These are phyloP conservation scores for Cotesia congregata DNA, from an alignment of 2,888 invertebrate species.

Conservation along the genomic window DNA sequence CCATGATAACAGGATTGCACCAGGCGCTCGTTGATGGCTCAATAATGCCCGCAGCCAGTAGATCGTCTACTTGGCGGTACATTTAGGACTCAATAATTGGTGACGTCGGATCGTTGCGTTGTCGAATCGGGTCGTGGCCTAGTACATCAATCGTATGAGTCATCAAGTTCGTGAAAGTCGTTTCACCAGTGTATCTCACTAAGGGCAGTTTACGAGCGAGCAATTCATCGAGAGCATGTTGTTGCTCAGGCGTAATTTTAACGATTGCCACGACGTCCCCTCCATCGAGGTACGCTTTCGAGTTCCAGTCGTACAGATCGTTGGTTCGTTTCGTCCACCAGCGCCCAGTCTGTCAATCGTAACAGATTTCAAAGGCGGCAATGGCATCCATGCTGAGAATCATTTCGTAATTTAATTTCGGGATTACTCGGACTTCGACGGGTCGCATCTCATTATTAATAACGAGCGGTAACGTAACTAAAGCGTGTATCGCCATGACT, in stretches of 20 bases:
- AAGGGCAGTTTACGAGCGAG: not conserved
- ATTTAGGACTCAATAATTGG: too few species aligned
- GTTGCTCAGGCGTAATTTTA: too few species aligned
- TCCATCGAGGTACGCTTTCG: too few species aligned
- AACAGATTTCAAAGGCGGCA: not conserved
- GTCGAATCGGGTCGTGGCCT: not conserved
- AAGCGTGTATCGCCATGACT: not conserved
- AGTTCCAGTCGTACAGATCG: too few species aligned
- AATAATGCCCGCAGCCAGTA: constrained; percentile 56
- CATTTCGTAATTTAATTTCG: not conserved
- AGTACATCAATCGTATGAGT: not conserved
- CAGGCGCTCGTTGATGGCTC: constrained; percentile 42
- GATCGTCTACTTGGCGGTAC: constrained; percentile 33
- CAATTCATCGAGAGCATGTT: too few species aligned
- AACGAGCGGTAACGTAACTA: not conserved
- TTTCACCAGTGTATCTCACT: not conserved
- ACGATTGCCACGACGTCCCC: too few species aligned
- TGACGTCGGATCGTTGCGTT: too few species aligned
- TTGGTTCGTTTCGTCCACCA: too few species aligned
- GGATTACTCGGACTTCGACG: not conserved
- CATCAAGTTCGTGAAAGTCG: not conserved
- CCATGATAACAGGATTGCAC: constrained; percentile 53
- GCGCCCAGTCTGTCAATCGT: too few species aligned
- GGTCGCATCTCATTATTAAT: not conserved
- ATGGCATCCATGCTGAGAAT: not conserved